Percentiles rank a stretch among this genome's conserved stretches.
Evolutionary conservation across 2,113 vertebrate genomes (phyloP).

Genomic region (Neoarius graeffei): DNA sequence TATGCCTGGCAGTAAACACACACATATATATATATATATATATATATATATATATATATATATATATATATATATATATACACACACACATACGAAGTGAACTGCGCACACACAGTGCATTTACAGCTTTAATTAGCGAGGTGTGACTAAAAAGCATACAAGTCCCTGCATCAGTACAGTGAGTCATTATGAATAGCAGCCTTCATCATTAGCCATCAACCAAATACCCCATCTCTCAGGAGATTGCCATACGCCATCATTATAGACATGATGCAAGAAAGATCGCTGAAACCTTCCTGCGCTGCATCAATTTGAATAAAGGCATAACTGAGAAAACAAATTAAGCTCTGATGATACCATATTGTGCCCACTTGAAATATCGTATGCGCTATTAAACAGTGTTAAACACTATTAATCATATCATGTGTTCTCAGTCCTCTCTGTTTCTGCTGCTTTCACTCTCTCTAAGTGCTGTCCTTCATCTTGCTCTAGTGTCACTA

Average conservation of each 20-base stretch:
- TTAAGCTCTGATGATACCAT: conserved; percentile 6
- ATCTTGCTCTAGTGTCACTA: conserved; percentile 46
- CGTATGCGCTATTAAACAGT: conserved; percentile 13
- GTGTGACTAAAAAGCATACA: conserved; percentile 22
- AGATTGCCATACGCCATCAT: conserved; percentile 10
- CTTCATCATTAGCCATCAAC: conserved; percentile 4
- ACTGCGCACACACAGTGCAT: neutral
- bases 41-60: too few relatives aligned
- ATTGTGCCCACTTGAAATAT: neutral
- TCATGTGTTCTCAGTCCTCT: neutral
- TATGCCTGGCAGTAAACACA: neutral
- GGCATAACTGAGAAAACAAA: neutral
- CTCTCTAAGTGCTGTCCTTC: conserved; percentile 44
- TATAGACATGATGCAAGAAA: neutral
- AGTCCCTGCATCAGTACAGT: conserved; percentile 10
- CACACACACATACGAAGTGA: neutral
- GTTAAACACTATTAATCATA: conserved; percentile 23
- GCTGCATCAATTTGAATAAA: conserved; percentile 1
- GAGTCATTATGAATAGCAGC: conserved; percentile 25
- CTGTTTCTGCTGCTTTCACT: neutral
- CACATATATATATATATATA: too few relatives aligned
- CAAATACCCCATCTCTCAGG: neutral
- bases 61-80: too few relatives aligned
- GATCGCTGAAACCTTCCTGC: neutral
- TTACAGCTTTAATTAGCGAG: neutral